These are phyloP conservation scores for Drosophila pseudotakahashii DNA, from an alignment of 2,888 invertebrate genomes.

Conservation along the genomic window DNA sequence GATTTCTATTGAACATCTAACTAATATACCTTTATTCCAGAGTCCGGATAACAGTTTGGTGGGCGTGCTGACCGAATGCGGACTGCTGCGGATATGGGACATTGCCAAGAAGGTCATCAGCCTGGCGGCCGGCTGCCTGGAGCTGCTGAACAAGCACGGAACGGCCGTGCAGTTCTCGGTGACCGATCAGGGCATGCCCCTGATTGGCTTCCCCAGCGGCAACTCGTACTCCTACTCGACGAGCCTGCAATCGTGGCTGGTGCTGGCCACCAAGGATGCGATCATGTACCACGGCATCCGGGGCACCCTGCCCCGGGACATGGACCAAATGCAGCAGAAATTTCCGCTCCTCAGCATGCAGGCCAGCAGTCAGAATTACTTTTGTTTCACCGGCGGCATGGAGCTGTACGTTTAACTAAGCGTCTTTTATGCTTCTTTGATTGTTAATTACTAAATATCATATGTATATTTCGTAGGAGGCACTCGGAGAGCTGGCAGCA, in stretches of 20 bases:
- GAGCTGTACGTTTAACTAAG: constrained; percentile 60
- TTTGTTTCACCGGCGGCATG: constrained; percentile 61
- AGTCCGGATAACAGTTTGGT: constrained; percentile 82
- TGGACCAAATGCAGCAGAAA: constrained; percentile 79
- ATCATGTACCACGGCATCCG: constrained; percentile 85
- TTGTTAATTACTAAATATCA: not conserved
- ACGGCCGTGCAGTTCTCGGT: constrained; percentile 86
- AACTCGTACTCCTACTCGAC: constrained; percentile 93
- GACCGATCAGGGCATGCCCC: constrained; percentile 91
- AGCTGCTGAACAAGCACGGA: constrained; percentile 83
- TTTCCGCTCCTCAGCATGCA: constrained; percentile 83
- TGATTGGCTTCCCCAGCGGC: constrained; percentile 93
- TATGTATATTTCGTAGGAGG: constrained; percentile 49
- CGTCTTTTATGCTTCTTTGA: rapidly evolving
- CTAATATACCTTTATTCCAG: constrained; percentile 49
- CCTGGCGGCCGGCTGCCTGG: constrained; percentile 80
- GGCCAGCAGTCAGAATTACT: constrained; percentile 79
- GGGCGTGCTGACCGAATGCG: constrained; percentile 83
- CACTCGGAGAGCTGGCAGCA: constrained; percentile 82
- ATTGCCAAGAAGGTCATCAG: constrained; percentile 67
- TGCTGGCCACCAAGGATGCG: constrained; percentile 86
- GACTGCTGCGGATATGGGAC: constrained; percentile 83
- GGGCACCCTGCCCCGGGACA: constrained; percentile 83
- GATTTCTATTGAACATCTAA: too few species aligned
- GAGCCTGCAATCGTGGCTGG: constrained; percentile 90